These are phyloP conservation scores for Agonopterix heracliana DNA, from an alignment of 2,888 invertebrate genomes.

Conservation along the genomic window DNA sequence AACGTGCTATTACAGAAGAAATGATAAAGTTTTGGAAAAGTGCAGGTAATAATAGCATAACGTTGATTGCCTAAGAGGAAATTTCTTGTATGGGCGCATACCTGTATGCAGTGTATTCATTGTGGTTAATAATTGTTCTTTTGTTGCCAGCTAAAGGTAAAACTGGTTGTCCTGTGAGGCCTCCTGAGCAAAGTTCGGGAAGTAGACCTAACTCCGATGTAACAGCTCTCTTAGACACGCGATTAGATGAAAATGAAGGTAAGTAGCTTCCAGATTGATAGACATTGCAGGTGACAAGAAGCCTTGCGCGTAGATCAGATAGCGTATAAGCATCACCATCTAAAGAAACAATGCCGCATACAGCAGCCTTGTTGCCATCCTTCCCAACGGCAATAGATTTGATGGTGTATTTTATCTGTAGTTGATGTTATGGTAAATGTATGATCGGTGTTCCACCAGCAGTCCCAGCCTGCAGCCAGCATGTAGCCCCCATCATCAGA, in stretches of 20 bases:
- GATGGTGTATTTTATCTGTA: too few relatives aligned
- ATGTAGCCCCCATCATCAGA: too few relatives aligned
- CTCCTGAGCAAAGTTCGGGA: slow-evolving; percentile 47
- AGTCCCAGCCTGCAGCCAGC: too few relatives aligned
- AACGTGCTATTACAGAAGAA: slow-evolving; percentile 34
- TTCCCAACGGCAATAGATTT: too few relatives aligned
- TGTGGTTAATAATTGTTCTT: neutral
- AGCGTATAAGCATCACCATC: too few relatives aligned
- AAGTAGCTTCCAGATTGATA: slow-evolving; percentile 17
- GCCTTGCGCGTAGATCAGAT: too few relatives aligned
- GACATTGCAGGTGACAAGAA: neutral
- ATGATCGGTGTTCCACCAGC: too few relatives aligned
- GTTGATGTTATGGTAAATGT: too few relatives aligned
- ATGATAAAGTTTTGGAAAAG: slow-evolving; percentile 89
- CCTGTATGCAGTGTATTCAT: slow-evolving; percentile 1
- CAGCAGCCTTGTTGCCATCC: too few relatives aligned
- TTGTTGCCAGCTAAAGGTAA: slow-evolving; percentile 65
- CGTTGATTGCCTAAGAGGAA: neutral
- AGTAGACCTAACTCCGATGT: slow-evolving; percentile 24
- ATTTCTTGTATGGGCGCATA: neutral
- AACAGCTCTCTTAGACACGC: slow-evolving; percentile 35
- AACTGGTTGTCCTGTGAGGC: slow-evolving; percentile 67
- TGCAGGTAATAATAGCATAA: slow-evolving; percentile 67
- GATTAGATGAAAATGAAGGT: slow-evolving; percentile 52
- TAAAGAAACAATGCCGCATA: too few relatives aligned